These are phyloP conservation scores for Semaprochilodus insignis DNA, from an alignment of 2,797 vertebrate species.

Conservation along the genomic window DNA sequence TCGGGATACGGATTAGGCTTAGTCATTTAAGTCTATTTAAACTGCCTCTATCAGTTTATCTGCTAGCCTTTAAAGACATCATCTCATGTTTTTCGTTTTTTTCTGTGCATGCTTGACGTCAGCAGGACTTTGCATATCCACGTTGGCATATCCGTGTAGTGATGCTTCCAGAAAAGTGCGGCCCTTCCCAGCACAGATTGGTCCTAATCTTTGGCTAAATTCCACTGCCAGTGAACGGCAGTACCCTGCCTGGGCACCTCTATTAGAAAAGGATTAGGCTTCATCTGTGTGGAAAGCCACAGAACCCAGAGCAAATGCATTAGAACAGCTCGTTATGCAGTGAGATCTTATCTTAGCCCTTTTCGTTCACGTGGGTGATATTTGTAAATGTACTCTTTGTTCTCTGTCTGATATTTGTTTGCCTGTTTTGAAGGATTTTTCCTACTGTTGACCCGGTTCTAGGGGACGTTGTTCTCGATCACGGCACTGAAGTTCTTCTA, in stretches of 20 bases:
- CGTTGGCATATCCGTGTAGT: not conserved
- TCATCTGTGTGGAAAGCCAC: not conserved
- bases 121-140: not conserved
- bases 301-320: not conserved
- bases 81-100: not conserved
- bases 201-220: not conserved
- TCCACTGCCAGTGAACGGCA: not conserved
- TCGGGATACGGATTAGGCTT: not conserved
- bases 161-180: not conserved
- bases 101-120: not conserved
- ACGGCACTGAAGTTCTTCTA: not conserved
- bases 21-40: not conserved
- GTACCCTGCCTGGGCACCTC: not conserved
- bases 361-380: not conserved
- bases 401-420: not conserved
- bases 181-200: not conserved
- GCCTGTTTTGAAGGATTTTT: not conserved
- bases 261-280: not conserved
- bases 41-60: not conserved
- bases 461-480: not conserved
- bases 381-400: not conserved
- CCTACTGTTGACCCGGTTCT: not conserved
- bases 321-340: not conserved
- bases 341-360: not conserved
- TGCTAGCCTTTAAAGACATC: not conserved